Percentiles rank a stretch among this genome's conserved stretches.
Conservation (phyloP, 2,113 vertebrate genomes). For the Hippocampus mohnikei region DNA sequence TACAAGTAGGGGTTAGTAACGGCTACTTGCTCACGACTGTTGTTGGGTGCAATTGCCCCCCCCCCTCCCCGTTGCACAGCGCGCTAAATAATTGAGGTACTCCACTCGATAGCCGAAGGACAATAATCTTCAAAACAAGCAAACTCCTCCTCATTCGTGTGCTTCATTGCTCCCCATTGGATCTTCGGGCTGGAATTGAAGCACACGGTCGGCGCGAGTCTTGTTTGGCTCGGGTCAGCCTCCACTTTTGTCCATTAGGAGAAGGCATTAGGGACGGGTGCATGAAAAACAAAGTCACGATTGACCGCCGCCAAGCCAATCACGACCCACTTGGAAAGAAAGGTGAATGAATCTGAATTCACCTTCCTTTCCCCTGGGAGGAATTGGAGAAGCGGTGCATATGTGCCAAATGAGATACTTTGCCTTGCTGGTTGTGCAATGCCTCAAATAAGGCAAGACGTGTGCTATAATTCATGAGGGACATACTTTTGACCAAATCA, state of each 20-base stretch:
- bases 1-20: not conserved
- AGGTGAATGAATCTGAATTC: no score
- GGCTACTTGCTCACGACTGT: not conserved
- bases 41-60: not conserved
- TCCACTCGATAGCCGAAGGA: conserved; percentile 3
- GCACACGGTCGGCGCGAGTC: not conserved
- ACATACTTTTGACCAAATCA: no score
- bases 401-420: no score
- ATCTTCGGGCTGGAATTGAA: conserved; percentile 32
- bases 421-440: no score
- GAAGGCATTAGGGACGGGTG: no score
- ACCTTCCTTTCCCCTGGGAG: no score
- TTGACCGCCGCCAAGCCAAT: no score
- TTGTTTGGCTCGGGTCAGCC: not conserved
- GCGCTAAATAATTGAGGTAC: not conserved
- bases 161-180: not conserved
- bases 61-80: not conserved
- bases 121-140: conserved; percentile 4
- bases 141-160: conserved; percentile 7
- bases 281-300: no score
- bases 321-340: no score
- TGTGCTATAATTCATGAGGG: no score
- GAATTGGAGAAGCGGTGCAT: no score
- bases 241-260: not conserved
- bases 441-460: no score